phyloP scores from a whole-genome alignment of 1,140 invertebrate genomes.

The Gryon sp. region DNA sequence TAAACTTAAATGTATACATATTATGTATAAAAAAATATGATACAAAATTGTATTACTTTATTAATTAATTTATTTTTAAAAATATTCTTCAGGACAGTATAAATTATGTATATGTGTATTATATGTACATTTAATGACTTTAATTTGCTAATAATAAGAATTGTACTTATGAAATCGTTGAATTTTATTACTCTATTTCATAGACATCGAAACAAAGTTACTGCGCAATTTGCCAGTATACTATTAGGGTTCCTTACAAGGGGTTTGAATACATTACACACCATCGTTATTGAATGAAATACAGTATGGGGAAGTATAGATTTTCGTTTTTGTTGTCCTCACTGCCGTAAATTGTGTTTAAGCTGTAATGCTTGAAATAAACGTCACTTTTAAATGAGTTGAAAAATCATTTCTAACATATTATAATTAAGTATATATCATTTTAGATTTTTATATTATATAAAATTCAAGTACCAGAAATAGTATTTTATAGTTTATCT shows the following conservation, averaged over 20 bases:
- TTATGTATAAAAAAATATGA: too few relatives aligned
- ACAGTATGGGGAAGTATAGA: slow-evolving; percentile 31
- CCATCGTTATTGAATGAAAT: slow-evolving; percentile 47
- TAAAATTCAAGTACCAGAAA: too few relatives aligned
- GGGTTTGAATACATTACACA: slow-evolving; percentile 37
- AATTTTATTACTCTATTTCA: slow-evolving; percentile 26
- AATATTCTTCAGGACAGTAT: neutral
- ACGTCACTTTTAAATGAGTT: slow-evolving; percentile 4
- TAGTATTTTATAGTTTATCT: too few relatives aligned
- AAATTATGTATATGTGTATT: too few relatives aligned
- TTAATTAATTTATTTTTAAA: too few relatives aligned
- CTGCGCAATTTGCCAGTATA: slow-evolving; percentile 37
- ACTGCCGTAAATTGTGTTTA: slow-evolving; percentile 28
- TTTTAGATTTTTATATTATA: too few relatives aligned
- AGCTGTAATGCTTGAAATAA: slow-evolving; percentile 26
- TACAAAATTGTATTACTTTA: too few relatives aligned
- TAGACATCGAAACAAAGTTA: slow-evolving; percentile 34
- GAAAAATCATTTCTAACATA: slow-evolving; percentile 7
- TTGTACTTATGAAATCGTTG: slow-evolving; percentile 8
- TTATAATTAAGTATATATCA: too few relatives aligned
- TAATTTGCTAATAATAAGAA: neutral
- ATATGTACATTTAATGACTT: too few relatives aligned
- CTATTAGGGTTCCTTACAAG: slow-evolving; percentile 38
- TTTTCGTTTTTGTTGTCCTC: slow-evolving; percentile 28
- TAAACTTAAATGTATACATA: too few relatives aligned